phyloP scores from a whole-genome alignment of 1,140 invertebrate species.

The Carposina sasakii region DNA sequence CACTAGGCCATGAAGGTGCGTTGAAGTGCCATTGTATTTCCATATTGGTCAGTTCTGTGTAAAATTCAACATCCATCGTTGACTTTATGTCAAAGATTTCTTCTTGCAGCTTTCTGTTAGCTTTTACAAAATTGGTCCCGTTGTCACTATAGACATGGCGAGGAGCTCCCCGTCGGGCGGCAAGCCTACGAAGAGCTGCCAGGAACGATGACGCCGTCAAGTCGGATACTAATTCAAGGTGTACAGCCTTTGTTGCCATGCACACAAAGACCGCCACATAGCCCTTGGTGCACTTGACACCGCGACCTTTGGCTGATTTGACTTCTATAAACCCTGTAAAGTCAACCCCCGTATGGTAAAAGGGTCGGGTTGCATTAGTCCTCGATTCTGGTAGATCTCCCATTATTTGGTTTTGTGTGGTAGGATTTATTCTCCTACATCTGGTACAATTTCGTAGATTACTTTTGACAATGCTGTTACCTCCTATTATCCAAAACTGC shows the following conservation, averaged over 20 bases:
- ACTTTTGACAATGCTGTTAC: slow-evolving; percentile 9
- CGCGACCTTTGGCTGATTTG: slow-evolving; percentile 24
- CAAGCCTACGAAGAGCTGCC: slow-evolving; percentile 47
- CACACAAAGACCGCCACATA: slow-evolving; percentile 55
- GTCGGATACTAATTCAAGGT: slow-evolving; percentile 51
- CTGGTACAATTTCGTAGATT: slow-evolving; percentile 16
- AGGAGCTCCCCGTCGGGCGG: neutral
- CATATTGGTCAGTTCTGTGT: slow-evolving; percentile 2
- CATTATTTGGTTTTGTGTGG: slow-evolving; percentile 26
- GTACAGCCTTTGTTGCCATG: slow-evolving; percentile 47
- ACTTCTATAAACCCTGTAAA: slow-evolving; percentile 35
- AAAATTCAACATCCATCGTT: neutral
- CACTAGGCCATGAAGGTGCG: slow-evolving; percentile 35
- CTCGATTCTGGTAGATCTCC: slow-evolving; percentile 28
- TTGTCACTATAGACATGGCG: neutral
- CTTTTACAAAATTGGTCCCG: neutral
- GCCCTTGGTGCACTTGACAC: slow-evolving; percentile 31
- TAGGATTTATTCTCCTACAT: slow-evolving; percentile 17
- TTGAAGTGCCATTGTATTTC: slow-evolving; percentile 40
- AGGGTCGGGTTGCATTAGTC: slow-evolving; percentile 19
- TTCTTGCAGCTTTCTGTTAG: slow-evolving; percentile 1
- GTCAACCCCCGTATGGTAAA: slow-evolving; percentile 34
- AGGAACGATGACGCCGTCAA: slow-evolving; percentile 49
- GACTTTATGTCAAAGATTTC: neutral
- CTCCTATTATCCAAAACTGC: slow-evolving; percentile 30